These are phyloP conservation scores for Capreolus pygargus DNA, from an alignment of 2,113 vertebrate species.

Conservation along the genomic window DNA sequence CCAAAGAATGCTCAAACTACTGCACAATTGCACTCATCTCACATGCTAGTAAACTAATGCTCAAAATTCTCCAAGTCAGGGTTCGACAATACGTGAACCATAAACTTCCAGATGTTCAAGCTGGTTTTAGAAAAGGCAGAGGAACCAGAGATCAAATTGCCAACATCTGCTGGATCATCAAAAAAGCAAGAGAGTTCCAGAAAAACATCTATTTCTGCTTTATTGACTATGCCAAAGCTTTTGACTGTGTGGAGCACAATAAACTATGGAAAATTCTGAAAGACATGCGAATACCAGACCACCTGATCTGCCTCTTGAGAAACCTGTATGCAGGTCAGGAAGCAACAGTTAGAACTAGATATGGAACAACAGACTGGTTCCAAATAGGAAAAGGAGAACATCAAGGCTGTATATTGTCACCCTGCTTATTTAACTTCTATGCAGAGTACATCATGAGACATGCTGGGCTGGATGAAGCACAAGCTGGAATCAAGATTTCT, in stretches of 20 bases:
- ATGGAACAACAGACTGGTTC: not conserved
- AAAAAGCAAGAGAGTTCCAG: not conserved
- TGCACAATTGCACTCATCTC: not conserved
- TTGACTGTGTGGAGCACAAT: not conserved
- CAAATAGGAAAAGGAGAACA: not conserved
- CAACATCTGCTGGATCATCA: rapidly evolving
- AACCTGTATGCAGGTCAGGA: not conserved
- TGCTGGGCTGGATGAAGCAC: rapidly evolving
- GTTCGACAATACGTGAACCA: not conserved
- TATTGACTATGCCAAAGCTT: not conserved
- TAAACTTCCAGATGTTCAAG: not conserved
- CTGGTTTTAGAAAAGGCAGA: not conserved
- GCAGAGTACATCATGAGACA: not conserved
- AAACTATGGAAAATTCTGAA: not conserved
- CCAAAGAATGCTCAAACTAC: not conserved
- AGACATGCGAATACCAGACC: not conserved
- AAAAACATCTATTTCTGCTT: not conserved
- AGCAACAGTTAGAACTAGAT: not conserved
- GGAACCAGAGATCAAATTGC: not conserved
- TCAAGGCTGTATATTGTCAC: not conserved
- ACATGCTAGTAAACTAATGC: too few species aligned
- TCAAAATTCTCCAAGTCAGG: not conserved
- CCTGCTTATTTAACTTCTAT: not conserved
- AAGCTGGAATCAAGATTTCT: not conserved
- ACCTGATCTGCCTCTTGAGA: not conserved